These are phyloP conservation scores for Strigops habroptila DNA, from an alignment of 2,113 vertebrate genomes.

Conservation along the genomic window DNA sequence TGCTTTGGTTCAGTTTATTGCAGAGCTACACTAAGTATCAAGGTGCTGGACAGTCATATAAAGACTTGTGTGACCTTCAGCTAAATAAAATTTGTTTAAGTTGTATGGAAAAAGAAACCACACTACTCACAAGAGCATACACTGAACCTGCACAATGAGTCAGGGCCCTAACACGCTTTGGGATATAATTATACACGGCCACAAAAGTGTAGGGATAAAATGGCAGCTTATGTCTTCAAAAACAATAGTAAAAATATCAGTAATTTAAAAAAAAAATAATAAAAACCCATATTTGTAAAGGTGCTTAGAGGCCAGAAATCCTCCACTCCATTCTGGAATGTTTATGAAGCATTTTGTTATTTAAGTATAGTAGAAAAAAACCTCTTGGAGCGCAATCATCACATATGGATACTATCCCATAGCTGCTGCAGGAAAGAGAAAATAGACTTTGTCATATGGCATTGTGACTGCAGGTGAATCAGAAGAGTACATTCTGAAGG, in stretches of 20 bases:
- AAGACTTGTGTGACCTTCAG: neutral
- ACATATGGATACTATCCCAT: neutral
- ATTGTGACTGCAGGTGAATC: neutral
- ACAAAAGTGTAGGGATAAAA: neutral
- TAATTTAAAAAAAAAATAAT: neutral
- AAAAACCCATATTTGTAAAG: neutral
- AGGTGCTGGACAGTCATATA: neutral
- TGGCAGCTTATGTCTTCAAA: neutral
- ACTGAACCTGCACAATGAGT: neutral
- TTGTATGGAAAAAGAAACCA: neutral
- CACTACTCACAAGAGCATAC: neutral
- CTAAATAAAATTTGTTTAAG: neutral
- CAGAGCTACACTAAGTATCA: neutral
- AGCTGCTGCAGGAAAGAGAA: neutral
- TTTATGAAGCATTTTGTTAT: slow-evolving; percentile 7
- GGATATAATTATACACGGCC: neutral
- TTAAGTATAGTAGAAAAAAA: neutral
- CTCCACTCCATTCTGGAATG: neutral
- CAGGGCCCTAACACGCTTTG: neutral
- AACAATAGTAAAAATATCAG: neutral
- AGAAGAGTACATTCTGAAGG: neutral
- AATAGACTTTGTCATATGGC: neutral
- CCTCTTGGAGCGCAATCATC: neutral
- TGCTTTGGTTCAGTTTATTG: neutral
- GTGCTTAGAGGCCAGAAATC: neutral